These are phyloP conservation scores for Proteles cristata DNA, from an alignment of 2,113 vertebrate genomes.

Conservation along the genomic window DNA sequence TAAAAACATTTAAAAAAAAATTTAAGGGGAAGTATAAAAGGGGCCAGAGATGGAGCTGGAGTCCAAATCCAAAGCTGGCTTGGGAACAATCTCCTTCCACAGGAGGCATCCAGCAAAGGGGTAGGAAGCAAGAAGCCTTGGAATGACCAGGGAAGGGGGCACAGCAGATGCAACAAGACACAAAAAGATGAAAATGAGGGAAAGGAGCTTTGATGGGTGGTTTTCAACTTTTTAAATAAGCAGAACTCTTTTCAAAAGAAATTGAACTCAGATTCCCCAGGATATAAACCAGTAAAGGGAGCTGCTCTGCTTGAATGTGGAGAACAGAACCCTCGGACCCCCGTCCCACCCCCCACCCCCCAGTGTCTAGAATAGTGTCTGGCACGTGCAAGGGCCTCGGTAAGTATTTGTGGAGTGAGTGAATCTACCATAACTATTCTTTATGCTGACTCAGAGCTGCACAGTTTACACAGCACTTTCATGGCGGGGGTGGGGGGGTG, in stretches of 20 bases:
- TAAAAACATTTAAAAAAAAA: too few species aligned
- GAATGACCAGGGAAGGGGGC: background rate
- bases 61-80: background rate
- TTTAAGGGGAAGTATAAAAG: slow-evolving; percentile 8
- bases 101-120: background rate
- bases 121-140: background rate
- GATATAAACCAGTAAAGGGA: background rate
- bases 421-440: rapidly evolving
- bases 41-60: background rate
- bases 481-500: too few species aligned
- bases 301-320: background rate
- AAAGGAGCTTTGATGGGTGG: too few species aligned
- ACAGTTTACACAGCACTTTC: background rate
- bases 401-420: background rate
- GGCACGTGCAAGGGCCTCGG: background rate
- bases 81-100: background rate
- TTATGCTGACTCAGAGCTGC: rapidly evolving
- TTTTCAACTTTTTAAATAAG: background rate
- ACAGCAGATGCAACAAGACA: background rate
- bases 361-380: background rate
- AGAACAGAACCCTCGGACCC: background rate
- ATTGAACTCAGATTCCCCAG: background rate
- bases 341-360: too few species aligned
- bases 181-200: background rate
- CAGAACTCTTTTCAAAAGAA: background rate